Conservation (phyloP, 2,888 invertebrate genomes). For the Oithona nana region DNA sequence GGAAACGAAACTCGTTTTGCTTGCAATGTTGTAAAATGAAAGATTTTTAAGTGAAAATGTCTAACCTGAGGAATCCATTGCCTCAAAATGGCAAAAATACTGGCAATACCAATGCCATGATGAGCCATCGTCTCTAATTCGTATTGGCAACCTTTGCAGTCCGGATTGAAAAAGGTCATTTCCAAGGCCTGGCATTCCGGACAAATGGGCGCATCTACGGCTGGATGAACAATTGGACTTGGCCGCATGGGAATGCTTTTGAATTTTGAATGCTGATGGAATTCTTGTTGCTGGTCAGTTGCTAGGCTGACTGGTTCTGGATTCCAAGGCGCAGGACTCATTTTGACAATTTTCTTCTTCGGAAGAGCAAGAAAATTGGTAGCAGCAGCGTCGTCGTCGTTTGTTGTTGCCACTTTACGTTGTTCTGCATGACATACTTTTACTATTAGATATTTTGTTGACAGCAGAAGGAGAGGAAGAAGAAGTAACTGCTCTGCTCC, state of each 20-base stretch:
- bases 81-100: conserved; percentile 32
- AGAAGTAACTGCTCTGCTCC: too few species aligned
- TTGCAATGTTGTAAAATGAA: too few species aligned
- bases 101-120: conserved; percentile 22
- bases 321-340: not conserved
- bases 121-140: conserved; percentile 26
- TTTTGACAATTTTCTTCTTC: not conserved
- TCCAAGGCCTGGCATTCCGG: conserved; percentile 28
- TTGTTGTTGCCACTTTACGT: not conserved
- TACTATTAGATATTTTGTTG: too few species aligned
- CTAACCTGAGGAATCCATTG: conserved; percentile 31
- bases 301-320: not conserved
- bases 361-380: too few species aligned
- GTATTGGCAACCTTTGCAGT: conserved; percentile 29
- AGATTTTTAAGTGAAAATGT: too few species aligned
- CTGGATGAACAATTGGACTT: conserved; percentile 27
- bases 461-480: too few species aligned
- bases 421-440: not conserved
- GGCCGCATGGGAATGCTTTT: not conserved
- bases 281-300: not conserved
- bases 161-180: conserved; percentile 30
- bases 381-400: too few species aligned
- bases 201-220: conserved; percentile 32
- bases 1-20: too few species aligned
- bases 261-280: too few species aligned